phyloP scores from a whole-genome alignment of 2,888 invertebrate genomes.

The Osmoderma eremita region DNA sequence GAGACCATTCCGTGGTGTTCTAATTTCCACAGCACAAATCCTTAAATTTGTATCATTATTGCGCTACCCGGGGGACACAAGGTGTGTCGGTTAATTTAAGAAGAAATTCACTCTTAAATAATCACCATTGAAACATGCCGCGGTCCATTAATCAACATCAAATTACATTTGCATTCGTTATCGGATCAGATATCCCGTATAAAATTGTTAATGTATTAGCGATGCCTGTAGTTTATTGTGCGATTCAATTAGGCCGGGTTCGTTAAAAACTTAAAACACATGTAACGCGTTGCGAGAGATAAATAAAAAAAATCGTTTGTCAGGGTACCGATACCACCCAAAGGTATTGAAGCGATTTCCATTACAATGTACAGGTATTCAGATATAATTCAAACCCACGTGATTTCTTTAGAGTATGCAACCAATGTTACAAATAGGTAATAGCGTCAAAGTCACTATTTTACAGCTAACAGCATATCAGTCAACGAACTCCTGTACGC shows the following conservation, averaged over 20 bases:
- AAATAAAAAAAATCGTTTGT: constrained; percentile 32
- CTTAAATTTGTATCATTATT: constrained; percentile 36
- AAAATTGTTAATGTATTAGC: constrained; percentile 43
- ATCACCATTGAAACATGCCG: constrained; percentile 21
- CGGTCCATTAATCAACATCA: constrained; percentile 42
- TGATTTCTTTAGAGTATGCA: too few species aligned
- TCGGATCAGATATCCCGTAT: constrained; percentile 40
- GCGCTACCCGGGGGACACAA: constrained; percentile 10
- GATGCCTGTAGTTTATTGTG: constrained; percentile 28
- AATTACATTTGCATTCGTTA: constrained; percentile 42
- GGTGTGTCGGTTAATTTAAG: constrained; percentile 37
- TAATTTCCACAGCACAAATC: constrained; percentile 24
- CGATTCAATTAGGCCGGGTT: constrained; percentile 37
- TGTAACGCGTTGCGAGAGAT: constrained; percentile 21
- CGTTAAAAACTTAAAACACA: constrained; percentile 33
- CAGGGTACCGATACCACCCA: constrained; percentile 8
- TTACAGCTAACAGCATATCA: too few species aligned
- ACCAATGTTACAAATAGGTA: too few species aligned
- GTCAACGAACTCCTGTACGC: too few species aligned
- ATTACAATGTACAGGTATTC: too few species aligned
- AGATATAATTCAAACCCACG: too few species aligned
- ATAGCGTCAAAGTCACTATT: too few species aligned
- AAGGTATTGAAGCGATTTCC: constrained; percentile 13
- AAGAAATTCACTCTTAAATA: constrained; percentile 38
- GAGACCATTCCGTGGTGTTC: not conserved